These are phyloP conservation scores for Cactoblastis cactorum DNA, from an alignment of 2,888 invertebrate genomes.

Conservation along the genomic window DNA sequence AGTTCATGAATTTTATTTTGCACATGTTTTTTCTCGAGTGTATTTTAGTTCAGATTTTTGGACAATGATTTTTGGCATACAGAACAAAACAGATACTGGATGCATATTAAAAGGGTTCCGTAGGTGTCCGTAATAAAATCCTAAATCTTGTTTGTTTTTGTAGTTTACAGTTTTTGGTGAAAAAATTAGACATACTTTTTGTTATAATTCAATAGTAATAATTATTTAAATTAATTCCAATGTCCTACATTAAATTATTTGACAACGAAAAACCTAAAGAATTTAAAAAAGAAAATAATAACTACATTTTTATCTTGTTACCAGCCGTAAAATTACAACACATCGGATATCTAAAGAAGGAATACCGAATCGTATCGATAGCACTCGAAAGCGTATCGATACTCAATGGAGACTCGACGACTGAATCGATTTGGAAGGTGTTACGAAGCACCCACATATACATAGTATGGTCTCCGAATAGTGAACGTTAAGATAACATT, in stretches of 20 bases:
- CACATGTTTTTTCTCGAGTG: not conserved
- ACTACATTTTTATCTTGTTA: not conserved
- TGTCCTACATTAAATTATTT: too few species aligned
- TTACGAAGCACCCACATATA: not conserved
- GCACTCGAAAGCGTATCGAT: constrained; percentile 1
- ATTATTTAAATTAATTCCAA: too few species aligned
- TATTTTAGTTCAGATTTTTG: too few species aligned
- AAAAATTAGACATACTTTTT: too few species aligned
- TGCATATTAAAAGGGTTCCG: too few species aligned
- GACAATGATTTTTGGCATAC: too few species aligned
- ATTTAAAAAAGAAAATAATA: not conserved
- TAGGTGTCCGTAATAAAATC: too few species aligned
- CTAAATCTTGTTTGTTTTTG: too few species aligned
- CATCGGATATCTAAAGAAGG: constrained; percentile 4
- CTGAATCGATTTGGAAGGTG: constrained; percentile 8
- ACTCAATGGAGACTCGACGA: constrained; percentile 1
- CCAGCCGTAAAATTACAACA: not conserved
- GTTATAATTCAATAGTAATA: too few species aligned
- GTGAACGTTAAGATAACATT: not conserved
- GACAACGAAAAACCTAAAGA: too few species aligned
- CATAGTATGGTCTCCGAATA: not conserved
- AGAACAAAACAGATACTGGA: too few species aligned
- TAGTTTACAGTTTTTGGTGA: too few species aligned
- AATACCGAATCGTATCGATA: constrained; percentile 6
- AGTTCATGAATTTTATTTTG: constrained; percentile 19